Evolutionary conservation across 2,797 vertebrate genomes (phyloP), one percentile per base, ranked within the genome.

Genomic region (Hemitrygon akajei): DNA sequence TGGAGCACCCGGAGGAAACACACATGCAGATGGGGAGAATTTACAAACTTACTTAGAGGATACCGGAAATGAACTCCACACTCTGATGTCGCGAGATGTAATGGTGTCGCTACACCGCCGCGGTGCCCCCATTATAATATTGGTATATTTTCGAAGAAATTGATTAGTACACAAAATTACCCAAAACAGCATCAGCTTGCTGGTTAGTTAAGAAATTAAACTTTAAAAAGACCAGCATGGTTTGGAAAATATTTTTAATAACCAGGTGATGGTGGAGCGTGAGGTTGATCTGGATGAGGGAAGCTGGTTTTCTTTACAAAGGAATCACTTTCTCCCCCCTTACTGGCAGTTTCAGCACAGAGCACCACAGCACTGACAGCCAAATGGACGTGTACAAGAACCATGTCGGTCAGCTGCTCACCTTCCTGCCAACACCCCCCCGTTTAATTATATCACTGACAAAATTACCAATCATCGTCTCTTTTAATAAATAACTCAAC

Each of bases 231-330:
- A 63, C 60, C 9, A 69, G 18, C 7, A 89, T 20, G 18, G 86
- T 69, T 69, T 69, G 86, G 34, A 69, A 89, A n/a, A 69, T n/a
- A 66, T 69, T 89, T 69, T 69, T 66, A 89, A 89, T 66, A 69
- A 89, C 37, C 20, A 95, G 95, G 96, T 96, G 95, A 89, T 89
- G 86, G 82, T 25, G 73, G 4, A 93, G 22, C 93, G 94, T 94
- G 63, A 94, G 94, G 93, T 69, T 94, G 94, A 81, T 94, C 94
- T 94, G 95, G 16, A n/a, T 37, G n/a, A 89, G 66, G 5, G 1
- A 4, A 66, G 20, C 9, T 69, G 27, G 34, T 69, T 34, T 18
- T 37, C 34, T n/a, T 87, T 87, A 2, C 27, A n/a, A 69, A 20
- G 22, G 71, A 66, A 14, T 60, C 18, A 7, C 63, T 10, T 89